Evolutionary conservation across 2,113 vertebrate genomes (phyloP).

Genomic region (Hippopotamus amphibius): DNA sequence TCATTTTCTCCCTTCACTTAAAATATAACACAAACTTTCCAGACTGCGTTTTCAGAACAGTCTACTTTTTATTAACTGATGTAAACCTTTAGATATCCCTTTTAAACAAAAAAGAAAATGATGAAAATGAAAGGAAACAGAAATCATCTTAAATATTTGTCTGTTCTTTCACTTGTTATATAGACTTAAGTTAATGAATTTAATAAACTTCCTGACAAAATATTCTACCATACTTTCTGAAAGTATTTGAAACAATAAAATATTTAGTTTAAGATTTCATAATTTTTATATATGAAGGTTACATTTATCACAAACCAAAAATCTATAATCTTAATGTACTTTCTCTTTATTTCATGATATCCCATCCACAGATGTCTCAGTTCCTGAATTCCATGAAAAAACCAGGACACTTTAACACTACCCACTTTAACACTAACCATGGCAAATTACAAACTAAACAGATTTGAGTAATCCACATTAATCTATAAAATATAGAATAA

Average conservation of each 20-base stretch:
- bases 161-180: neutral
- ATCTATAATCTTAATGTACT: neutral
- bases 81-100: neutral
- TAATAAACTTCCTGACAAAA: neutral
- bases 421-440: neutral
- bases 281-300: neutral
- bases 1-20: slow-evolving; percentile 32
- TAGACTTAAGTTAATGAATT: neutral
- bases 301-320: slow-evolving; percentile 38
- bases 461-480: neutral
- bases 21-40: slow-evolving; percentile 5
- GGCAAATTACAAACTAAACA: slow-evolving; percentile 7
- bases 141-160: slow-evolving; percentile 1
- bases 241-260: slow-evolving; percentile 50
- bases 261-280: neutral
- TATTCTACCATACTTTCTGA: neutral
- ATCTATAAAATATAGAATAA: neutral
- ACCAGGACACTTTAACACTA: neutral
- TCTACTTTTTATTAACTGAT: neutral
- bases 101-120: slow-evolving; percentile 23
- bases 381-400: slow-evolving; percentile 48
- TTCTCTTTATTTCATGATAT: neutral
- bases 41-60: slow-evolving; percentile 28
- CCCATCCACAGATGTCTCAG: neutral
- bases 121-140: slow-evolving; percentile 53